Conservation (phyloP, 2,113 vertebrate genomes). For the Benitochromis conjunctus region DNA sequence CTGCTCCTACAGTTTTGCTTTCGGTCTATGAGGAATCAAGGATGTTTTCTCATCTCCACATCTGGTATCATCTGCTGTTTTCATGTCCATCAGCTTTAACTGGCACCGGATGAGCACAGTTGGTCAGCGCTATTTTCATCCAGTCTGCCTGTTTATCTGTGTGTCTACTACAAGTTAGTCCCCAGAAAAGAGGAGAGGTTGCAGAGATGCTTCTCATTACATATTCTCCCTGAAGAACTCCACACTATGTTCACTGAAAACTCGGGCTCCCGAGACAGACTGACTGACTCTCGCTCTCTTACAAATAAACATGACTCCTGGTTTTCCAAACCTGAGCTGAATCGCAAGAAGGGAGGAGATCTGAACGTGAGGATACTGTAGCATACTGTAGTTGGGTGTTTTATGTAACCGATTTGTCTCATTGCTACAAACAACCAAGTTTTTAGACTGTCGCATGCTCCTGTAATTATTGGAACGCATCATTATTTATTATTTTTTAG, state of each 20-base stretch:
- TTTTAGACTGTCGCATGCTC: not conserved
- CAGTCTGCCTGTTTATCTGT: conserved; percentile 32
- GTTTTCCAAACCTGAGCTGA: conserved; percentile 50
- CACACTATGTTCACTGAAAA: conserved; percentile 51
- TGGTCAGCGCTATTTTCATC: conserved; percentile 27
- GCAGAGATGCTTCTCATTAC: conserved; percentile 56
- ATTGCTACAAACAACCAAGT: not conserved
- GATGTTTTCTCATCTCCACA: not conserved
- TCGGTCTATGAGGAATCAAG: conserved; percentile 8
- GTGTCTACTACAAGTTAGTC: conserved; percentile 36
- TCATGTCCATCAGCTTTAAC: conserved; percentile 1
- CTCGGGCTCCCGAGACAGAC: conserved; percentile 42
- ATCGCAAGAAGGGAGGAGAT: conserved; percentile 27
- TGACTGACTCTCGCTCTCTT: conserved; percentile 36
- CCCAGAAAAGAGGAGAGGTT: conserved; percentile 33
- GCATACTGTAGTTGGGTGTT: not conserved
- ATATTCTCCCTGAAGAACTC: conserved; percentile 65
- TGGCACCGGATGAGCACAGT: conserved; percentile 13
- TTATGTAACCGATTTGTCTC: not conserved
- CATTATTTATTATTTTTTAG: not conserved
- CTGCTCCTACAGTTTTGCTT: not conserved
- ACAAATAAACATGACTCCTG: conserved; percentile 54
- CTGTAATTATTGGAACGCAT: not conserved
- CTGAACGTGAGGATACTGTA: not conserved
- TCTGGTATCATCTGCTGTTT: conserved; percentile 16